Conservation (phyloP, 2,113 vertebrate genomes). For the Motacilla alba region DNA sequence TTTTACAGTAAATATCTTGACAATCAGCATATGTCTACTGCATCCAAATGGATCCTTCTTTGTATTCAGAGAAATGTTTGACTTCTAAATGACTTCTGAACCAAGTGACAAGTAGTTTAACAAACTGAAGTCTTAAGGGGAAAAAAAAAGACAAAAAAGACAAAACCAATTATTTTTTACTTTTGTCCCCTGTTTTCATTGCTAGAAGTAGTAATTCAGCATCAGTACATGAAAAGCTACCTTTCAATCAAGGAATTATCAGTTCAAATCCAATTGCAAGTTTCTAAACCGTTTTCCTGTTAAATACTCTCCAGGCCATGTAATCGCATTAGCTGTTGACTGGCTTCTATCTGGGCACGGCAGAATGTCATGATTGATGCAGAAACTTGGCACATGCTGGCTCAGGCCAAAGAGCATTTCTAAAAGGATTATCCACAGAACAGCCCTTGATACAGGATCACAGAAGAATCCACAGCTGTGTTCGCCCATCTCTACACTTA, state of each 20-base stretch:
- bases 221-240: background rate
- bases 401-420: constrained; percentile 29
- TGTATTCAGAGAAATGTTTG: background rate
- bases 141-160: no score
- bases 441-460: constrained; percentile 7
- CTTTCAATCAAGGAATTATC: constrained; percentile 44
- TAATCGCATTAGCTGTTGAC: constrained; percentile 43
- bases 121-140: background rate
- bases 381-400: constrained; percentile 20
- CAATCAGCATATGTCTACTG: background rate
- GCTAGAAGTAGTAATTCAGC: background rate
- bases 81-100: background rate
- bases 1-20: background rate
- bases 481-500: background rate
- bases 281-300: constrained; percentile 50
- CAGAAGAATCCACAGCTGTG: constrained; percentile 16
- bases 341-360: constrained; percentile 10
- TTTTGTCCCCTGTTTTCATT: background rate
- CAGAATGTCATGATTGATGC: constrained; percentile 33
- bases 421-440: constrained; percentile 50
- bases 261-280: constrained; percentile 49
- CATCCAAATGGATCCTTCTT: background rate
- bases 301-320: constrained; percentile 29
- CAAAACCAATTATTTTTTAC: background rate
- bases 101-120: background rate